A percentile compares a stretch with the other conserved stretches of the same genome.
These are phyloP conservation scores for Drosophila cardini DNA, from an alignment of 1,140 invertebrate species.

Conservation along the genomic window DNA sequence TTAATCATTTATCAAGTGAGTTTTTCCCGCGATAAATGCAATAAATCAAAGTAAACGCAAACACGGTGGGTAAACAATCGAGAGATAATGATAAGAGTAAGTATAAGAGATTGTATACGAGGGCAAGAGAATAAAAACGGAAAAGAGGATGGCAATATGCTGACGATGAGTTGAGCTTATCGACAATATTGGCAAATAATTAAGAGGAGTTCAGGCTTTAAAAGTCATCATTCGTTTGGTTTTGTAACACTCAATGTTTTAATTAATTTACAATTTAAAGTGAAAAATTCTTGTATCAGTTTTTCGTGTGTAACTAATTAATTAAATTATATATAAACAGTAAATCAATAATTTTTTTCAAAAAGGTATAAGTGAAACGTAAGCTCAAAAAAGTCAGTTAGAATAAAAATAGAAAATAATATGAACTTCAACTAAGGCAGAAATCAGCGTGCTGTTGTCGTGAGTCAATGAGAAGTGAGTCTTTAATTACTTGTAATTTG, in stretches of 20 bases:
- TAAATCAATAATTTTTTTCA: background rate
- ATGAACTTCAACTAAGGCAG: slow-evolving; percentile 20
- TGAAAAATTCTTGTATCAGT: background rate
- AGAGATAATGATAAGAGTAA: slow-evolving; percentile 33
- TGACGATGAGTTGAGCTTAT: slow-evolving; percentile 32
- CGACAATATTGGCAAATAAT: slow-evolving; percentile 15
- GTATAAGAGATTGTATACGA: background rate
- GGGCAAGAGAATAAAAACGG: background rate
- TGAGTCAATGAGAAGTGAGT: slow-evolving; percentile 60
- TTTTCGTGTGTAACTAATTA: background rate
- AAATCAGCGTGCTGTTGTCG: background rate
- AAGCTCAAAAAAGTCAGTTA: background rate
- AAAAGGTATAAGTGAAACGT: background rate
- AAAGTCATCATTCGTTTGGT: slow-evolving; percentile 1
- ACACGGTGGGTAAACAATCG: slow-evolving; percentile 63
- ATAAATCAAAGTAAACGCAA: slow-evolving; percentile 68
- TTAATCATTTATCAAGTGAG: slow-evolving; percentile 74
- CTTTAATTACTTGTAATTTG: slow-evolving; percentile 83
- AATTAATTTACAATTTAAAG: slow-evolving; percentile 10
- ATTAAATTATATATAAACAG: background rate
- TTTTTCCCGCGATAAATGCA: slow-evolving; percentile 54
- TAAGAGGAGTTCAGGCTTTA: slow-evolving; percentile 7
- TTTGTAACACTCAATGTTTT: slow-evolving; percentile 11
- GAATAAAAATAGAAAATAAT: slow-evolving; percentile 8
- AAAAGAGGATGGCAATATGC: background rate